These are phyloP conservation scores for Drosophila tsacasi DNA, from an alignment of 1,140 invertebrate species.

Conservation along the genomic window DNA sequence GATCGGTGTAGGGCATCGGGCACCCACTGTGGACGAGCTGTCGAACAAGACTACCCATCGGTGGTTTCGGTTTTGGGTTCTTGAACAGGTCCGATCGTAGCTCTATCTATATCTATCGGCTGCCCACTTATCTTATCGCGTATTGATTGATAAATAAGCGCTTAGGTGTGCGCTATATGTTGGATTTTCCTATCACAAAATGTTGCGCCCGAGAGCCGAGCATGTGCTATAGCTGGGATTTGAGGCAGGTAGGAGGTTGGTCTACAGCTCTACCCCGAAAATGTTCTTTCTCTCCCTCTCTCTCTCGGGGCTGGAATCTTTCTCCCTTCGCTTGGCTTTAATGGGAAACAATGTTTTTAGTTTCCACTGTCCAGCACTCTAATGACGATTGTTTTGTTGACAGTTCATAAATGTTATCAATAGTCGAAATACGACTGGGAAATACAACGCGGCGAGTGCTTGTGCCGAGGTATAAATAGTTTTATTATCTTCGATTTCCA, in stretches of 20 bases:
- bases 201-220: conserved; percentile 14
- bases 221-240: conserved; percentile 30
- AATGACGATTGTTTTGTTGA: conserved; percentile 17
- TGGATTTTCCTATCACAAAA: conserved; percentile 34
- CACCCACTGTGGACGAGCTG: conserved; percentile 36
- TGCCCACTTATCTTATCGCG: conserved; percentile 62
- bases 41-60: conserved; percentile 40
- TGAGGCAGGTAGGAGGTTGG: conserved; percentile 7
- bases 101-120: conserved; percentile 45
- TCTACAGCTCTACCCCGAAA: neutral
- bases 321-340: neutral
- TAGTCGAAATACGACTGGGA: conserved; percentile 5
- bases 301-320: neutral
- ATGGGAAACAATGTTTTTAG: neutral
- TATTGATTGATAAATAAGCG: conserved; percentile 63
- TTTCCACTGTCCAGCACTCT: neutral
- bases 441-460: conserved; percentile 12
- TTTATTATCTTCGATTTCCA: conserved; percentile 39
- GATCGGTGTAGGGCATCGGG: conserved; percentile 27
- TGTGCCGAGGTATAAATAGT: conserved; percentile 6
- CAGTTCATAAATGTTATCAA: conserved; percentile 23
- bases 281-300: neutral
- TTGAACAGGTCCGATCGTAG: conserved; percentile 10
- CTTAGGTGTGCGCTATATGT: conserved; percentile 41
- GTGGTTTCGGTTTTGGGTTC: conserved; percentile 8